These are phyloP conservation scores for Serilophus lunatus DNA, from an alignment of 2,113 vertebrate species.

Conservation along the genomic window DNA sequence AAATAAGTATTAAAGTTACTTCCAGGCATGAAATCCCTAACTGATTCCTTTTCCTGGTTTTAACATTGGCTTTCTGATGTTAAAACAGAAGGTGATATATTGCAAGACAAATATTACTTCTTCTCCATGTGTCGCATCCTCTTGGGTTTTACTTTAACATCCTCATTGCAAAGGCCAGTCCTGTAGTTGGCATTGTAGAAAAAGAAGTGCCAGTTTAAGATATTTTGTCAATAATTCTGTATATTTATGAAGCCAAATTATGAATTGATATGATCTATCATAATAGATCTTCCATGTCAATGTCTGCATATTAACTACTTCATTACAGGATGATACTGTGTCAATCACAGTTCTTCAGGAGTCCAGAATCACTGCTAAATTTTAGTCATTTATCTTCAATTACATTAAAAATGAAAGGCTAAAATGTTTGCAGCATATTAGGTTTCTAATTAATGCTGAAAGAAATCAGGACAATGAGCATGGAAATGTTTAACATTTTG, in stretches of 20 bases:
- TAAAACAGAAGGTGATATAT: neutral
- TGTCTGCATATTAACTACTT: constrained; percentile 31
- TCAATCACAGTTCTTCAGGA: constrained; percentile 13
- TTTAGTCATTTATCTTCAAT: constrained; percentile 25
- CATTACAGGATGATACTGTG: constrained; percentile 1
- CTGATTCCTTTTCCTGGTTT: neutral
- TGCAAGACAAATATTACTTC: neutral
- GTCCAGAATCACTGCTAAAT: neutral
- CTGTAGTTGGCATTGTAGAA: neutral
- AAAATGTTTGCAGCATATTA: constrained; percentile 24
- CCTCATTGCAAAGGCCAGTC: neutral
- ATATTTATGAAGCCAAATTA: constrained; percentile 42
- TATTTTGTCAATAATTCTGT: constrained; percentile 15
- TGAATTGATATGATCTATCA: constrained; percentile 16
- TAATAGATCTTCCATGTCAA: constrained; percentile 6
- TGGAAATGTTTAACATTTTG: neutral
- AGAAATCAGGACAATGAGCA: neutral
- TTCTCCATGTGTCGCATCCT: neutral
- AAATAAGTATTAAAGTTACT: neutral
- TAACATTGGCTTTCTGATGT: neutral
- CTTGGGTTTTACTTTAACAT: neutral
- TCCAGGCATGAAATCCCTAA: neutral
- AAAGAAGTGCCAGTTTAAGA: neutral
- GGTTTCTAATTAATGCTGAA: neutral
- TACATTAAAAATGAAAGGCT: constrained; percentile 46